Percentiles rank a stretch among this genome's conserved stretches.
These are phyloP conservation scores for Amia ocellicauda DNA, from an alignment of 2,113 vertebrate genomes.

Conservation along the genomic window DNA sequence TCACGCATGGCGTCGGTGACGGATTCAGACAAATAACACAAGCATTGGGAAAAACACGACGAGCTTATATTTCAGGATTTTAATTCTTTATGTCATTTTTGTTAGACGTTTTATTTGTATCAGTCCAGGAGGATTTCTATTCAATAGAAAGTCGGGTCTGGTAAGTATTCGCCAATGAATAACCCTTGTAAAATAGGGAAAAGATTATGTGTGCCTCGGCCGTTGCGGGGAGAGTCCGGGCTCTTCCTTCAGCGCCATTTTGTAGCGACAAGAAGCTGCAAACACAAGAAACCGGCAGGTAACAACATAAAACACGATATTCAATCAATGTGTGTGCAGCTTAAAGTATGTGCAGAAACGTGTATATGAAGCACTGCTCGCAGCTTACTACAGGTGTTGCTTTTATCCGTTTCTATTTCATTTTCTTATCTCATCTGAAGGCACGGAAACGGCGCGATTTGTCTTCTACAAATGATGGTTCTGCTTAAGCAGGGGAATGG, in stretches of 20 bases:
- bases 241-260: conserved; percentile 77
- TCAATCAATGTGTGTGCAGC: too few species aligned
- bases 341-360: too few species aligned
- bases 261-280: conserved; percentile 65
- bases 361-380: too few species aligned
- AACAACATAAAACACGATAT: not conserved
- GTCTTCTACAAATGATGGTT: not conserved
- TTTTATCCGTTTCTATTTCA: not conserved
- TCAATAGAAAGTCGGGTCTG: conserved; percentile 34
- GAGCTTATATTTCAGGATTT: not conserved
- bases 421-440: too few species aligned
- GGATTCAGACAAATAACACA: conserved; percentile 10
- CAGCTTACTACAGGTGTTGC: not conserved
- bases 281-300: conserved; percentile 42
- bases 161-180: conserved; percentile 50
- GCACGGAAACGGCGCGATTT: conserved; percentile 4
- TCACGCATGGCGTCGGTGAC: conserved; percentile 34
- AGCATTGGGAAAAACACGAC: not conserved
- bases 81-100: not conserved
- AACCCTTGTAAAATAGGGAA: conserved; percentile 55
- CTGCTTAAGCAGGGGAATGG: not conserved
- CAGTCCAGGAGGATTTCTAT: not conserved
- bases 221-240: conserved; percentile 50
- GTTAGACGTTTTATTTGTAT: not conserved
- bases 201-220: conserved; percentile 39